Percentiles rank a stretch among this genome's conserved stretches.
These are phyloP conservation scores for Theonella swinhoei DNA, from an alignment of 37 sponge, comb jelly and placozoan genomes.

Conservation along the genomic window DNA sequence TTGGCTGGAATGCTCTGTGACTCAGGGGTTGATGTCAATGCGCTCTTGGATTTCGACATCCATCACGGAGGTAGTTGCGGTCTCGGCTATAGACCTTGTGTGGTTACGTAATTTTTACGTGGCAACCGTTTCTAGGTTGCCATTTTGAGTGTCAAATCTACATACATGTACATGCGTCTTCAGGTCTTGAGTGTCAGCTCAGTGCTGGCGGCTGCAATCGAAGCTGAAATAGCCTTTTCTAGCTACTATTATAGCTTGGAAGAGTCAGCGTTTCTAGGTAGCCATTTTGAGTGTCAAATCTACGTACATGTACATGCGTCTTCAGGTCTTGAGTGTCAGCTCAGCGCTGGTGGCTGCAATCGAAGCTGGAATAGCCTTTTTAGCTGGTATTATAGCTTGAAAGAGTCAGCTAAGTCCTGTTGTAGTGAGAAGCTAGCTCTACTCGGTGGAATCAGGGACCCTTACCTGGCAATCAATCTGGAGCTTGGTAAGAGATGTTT, in stretches of 20 bases:
- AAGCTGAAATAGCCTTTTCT: conserved; percentile 1
- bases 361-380: conserved; percentile 4
- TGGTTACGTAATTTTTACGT: no score
- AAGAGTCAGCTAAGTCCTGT: conserved; percentile 10
- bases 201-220: not conserved
- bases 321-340: not conserved
- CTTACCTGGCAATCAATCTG: conserved; percentile 9
- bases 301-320: not conserved
- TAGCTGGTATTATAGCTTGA: conserved; percentile 4
- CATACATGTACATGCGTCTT: not conserved
- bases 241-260: conserved; percentile 14
- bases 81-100: no score
- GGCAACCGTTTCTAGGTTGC: not conserved
- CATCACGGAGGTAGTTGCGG: no score
- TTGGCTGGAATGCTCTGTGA: no score
- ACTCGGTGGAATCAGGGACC: conserved; percentile 33
- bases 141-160: not conserved
- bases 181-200: not conserved
- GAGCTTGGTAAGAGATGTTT: not conserved
- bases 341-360: not conserved
- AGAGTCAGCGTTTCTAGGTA: not conserved
- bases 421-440: conserved; percentile 27
- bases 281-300: not conserved
- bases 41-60: no score
- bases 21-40: no score